Percentiles rank a stretch among this genome's conserved stretches.
Evolutionary conservation across 2,113 vertebrate species (phyloP).

Genomic region (Saimiri boliviensis): DNA sequence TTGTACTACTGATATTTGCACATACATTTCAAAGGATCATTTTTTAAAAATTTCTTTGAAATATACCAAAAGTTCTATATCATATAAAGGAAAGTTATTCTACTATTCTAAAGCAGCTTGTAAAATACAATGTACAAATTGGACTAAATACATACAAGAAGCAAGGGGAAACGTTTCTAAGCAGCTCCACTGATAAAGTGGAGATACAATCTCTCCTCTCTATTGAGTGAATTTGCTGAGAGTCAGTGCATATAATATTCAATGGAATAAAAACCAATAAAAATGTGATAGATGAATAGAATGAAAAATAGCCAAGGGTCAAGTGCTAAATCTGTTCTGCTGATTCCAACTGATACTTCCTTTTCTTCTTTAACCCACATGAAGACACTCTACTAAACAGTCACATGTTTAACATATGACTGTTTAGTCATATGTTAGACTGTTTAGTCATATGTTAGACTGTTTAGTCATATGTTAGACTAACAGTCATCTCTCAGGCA

Average conservation of each 20-base stretch:
- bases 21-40: conserved; percentile 8
- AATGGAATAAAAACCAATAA: conserved; percentile 31
- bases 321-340: conserved; percentile 16
- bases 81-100: neutral
- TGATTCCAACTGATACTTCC: neutral
- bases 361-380: neutral
- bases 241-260: neutral
- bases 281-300: neutral
- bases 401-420: too few relatives aligned
- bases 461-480: too few relatives aligned
- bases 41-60: neutral
- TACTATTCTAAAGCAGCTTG: neutral
- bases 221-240: neutral
- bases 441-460: too few relatives aligned
- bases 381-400: neutral
- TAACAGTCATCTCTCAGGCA: neutral
- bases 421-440: too few relatives aligned
- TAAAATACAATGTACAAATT: conserved; percentile 1
- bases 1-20: neutral
- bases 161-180: neutral
- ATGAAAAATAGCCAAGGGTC: neutral
- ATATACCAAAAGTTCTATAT: neutral
- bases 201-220: neutral
- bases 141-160: neutral
- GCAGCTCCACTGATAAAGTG: neutral